These are phyloP conservation scores for Panorpa germanica DNA, from an alignment of 2,888 invertebrate species.

Conservation along the genomic window DNA sequence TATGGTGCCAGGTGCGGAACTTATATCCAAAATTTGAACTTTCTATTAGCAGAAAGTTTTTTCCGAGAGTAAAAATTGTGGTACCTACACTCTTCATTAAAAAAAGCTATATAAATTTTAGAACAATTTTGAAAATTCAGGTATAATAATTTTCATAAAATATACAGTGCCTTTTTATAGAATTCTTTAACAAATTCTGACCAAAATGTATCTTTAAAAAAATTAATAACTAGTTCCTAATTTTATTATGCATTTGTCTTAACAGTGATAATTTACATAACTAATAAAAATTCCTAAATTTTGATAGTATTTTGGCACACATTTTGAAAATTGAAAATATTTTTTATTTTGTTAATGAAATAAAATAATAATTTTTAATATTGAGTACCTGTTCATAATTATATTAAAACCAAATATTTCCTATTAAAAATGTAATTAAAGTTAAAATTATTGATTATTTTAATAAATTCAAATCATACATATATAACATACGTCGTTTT, in stretches of 20 bases:
- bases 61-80: background rate
- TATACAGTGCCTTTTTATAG: no score
- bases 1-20: no score
- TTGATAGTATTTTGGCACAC: background rate
- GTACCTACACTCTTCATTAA: background rate
- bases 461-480: no score
- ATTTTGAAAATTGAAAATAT: background rate
- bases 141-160: background rate
- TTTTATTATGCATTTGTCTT: background rate
- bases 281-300: background rate
- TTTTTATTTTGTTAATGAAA: background rate
- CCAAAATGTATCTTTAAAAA: no score
- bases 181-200: no score
- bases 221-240: no score
- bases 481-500: no score
- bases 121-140: background rate
- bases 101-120: background rate
- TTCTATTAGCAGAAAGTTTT: background rate
- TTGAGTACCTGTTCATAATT: no score
- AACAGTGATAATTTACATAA: background rate
- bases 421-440: no score
- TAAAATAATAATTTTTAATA: background rate
- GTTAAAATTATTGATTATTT: no score
- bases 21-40: no score
- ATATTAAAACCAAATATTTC: no score